Base-by-base conservation (phyloP, 1,140 invertebrate genomes). In the Panagrolaimus sp. region DNA sequence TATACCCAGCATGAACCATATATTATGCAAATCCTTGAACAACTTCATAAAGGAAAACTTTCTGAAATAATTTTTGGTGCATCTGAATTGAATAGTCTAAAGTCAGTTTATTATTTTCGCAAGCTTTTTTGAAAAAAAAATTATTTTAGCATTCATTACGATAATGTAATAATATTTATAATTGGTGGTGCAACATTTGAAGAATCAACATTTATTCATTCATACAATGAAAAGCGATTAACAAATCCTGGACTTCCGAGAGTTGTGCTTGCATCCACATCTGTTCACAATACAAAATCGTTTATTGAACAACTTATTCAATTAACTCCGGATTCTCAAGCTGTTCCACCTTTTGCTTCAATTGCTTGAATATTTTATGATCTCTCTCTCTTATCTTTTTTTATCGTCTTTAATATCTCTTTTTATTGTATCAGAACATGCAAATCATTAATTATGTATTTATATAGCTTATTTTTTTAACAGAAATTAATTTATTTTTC, bases 171-270 rank as follows among this genome's bases (percentile, higher is more conserved):
- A 62, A 89, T 96, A 9, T 98, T 98, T 81, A 90, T 96, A 21
- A 88, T 98, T 72, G 96, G 96, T 24, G 96, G 96, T n/a, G 88
- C 90, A 21, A 98, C 96, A 0, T 98, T 95, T 81, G 96, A 97
- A 84, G 96, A 99, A 86, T 90, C 93, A 2, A 83, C 92, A 4
- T 88, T 89, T 58, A 90, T 97, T 8, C 89, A 96, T 84, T 88
- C 90, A 82, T 85, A 94, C 70, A 92, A 96, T 85, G 88, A 90
- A 24, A 77, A 68, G 43, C 58, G 77, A n/a, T 12, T 45, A n/a
- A 55, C 66, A 45, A 63, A 58, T n/a, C 14, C 67, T 85, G 86
- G 78, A 44, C 90, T 89, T 7, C 89, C 90, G 44, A 88, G 89
- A 77, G 88, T 97, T 38, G 86, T 97, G 67, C 85, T 97, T 0